phyloP scores from a whole-genome alignment of 2,888 invertebrate genomes.

The Azorinus chamasolen region DNA sequence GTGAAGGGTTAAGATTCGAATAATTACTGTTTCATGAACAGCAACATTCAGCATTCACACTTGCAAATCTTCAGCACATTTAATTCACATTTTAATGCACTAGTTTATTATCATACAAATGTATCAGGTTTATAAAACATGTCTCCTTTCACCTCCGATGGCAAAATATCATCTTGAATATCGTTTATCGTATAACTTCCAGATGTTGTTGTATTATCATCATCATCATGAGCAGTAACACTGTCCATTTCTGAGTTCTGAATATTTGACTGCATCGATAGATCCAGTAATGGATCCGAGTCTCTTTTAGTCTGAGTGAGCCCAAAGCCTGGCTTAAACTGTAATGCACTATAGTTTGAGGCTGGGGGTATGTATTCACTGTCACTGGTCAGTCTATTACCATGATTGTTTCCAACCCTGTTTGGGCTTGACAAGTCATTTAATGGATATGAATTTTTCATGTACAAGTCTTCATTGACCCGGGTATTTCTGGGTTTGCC shows the following conservation, averaged over 20 bases:
- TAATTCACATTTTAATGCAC: no score
- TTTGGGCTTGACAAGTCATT: conserved; percentile 64
- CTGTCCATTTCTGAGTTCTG: conserved; percentile 50
- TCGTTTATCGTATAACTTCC: conserved; percentile 75
- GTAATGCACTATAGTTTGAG: conserved; percentile 20
- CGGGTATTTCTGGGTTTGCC: conserved; percentile 34
- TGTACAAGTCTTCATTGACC: conserved; percentile 30
- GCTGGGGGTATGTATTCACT: conserved; percentile 26
- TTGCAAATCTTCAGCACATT: no score
- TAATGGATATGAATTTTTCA: conserved; percentile 47
- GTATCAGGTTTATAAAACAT: conserved; percentile 68
- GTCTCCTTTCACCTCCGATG: conserved; percentile 42
- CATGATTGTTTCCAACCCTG: conserved; percentile 23
- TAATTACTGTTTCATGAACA: no score
- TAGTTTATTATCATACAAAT: conserved; percentile 48
- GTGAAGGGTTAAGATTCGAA: no score
- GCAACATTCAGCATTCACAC: no score
- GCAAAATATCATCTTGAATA: conserved; percentile 66
- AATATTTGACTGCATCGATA: conserved; percentile 57
- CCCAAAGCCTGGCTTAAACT: conserved; percentile 29
- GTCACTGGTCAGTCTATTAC: conserved; percentile 33
- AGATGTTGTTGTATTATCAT: conserved; percentile 64
- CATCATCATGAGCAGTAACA: conserved; percentile 71
- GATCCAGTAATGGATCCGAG: conserved; percentile 40
- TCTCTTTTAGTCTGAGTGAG: conserved; percentile 30